Base-by-base conservation (phyloP, 2,888 invertebrate genomes). In the Drosophila glabriapex region DNA sequence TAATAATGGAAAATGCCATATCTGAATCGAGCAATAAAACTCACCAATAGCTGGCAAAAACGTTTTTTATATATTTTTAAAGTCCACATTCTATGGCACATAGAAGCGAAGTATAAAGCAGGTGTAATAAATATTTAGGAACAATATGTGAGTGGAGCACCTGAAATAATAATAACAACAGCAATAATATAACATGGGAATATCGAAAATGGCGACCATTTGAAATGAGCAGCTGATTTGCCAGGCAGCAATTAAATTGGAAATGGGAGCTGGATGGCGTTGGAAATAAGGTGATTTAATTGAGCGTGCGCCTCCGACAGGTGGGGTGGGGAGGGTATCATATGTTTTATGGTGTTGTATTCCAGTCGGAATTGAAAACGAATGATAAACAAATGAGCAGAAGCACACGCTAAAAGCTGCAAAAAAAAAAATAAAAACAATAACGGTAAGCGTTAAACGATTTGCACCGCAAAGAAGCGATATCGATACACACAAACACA, bases 351-450 rank as follows among this genome's bases (percentile, higher is more conserved):
- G 71, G 79, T 78, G 33, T 80, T 78, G 55, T 71, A 41, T 81
- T 83, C 72, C 81, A 63, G 43, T 37, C 37, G 25, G 28, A 73
- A 56, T 56, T n/a, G n/a, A 67, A 90, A 73, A 58, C 74, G 90
- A 85, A 61, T 76, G 90, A 85, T 85, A 83, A 90, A 85, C 89
- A 85, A 91, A 82, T 73, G 73, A 72, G 77, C 76, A 85, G 71
- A 75, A 84, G 76, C 81, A 83, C 81, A 83, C 80, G 83, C 81
- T 79, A 83, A 81, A 77, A 74, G 78, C 41, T 78, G 63, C 71
- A 80, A 59, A 67, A 73, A 69, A 85, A 69, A 85, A 68, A 85
- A n/a, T n/a, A n/a, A n/a, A 22, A 46, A 46, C 7, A 46, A 46
- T 25, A 46, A 76, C 76, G 90, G 67, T 86, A 71, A 83, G 81